phyloP scores from a whole-genome alignment of 1,140 invertebrate species.

The Euwallacea similis region DNA sequence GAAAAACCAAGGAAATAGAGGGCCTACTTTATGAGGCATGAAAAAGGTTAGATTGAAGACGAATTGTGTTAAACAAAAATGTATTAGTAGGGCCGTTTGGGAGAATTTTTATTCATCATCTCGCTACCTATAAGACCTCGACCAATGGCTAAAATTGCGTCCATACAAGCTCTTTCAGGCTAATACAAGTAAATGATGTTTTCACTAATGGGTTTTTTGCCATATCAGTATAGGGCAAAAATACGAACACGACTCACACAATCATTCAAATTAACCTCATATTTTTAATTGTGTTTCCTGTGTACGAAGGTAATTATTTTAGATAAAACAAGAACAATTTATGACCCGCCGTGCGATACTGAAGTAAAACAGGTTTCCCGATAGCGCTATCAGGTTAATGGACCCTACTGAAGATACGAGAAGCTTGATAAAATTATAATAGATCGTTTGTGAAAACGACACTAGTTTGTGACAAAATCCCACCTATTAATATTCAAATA shows the following conservation, averaged over 20 bases:
- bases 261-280: constrained; percentile 22
- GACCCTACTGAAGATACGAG: constrained; percentile 23
- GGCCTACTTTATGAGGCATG: too few relatives aligned
- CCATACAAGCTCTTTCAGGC: too few relatives aligned
- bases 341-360: constrained; percentile 29
- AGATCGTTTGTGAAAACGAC: constrained; percentile 11
- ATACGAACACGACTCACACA: constrained; percentile 1
- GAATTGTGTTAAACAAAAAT: too few relatives aligned
- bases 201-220: too few relatives aligned
- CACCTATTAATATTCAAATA: too few relatives aligned
- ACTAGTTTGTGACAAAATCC: constrained; percentile 14
- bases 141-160: too few relatives aligned
- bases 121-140: too few relatives aligned
- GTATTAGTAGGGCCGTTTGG: too few relatives aligned
- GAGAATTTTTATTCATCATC: too few relatives aligned
- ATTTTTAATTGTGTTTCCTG: constrained; percentile 37
- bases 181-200: too few relatives aligned
- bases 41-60: too few relatives aligned
- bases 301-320: constrained; percentile 31
- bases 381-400: constrained; percentile 35
- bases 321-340: constrained; percentile 34
- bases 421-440: constrained; percentile 21
- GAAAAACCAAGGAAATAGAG: constrained; percentile 3
- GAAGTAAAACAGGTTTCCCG: constrained; percentile 33
- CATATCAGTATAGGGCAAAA: too few relatives aligned